Percentiles rank a stretch among this genome's conserved stretches.
phyloP scores from a whole-genome alignment of 2,888 invertebrate genomes.

The Itoplectis maculator region DNA sequence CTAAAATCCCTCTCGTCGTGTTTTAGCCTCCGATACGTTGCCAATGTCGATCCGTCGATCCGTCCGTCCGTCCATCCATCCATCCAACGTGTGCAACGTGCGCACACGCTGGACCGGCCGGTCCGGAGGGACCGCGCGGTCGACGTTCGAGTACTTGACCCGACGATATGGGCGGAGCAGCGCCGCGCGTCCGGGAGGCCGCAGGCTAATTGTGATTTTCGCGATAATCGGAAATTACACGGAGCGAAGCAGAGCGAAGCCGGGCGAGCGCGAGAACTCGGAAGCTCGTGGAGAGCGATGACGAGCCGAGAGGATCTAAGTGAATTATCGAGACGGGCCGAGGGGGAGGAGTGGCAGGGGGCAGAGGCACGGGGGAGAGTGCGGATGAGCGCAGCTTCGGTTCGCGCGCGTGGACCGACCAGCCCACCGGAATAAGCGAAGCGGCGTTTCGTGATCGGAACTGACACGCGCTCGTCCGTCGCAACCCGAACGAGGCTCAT shows the following conservation, averaged over 20 bases:
- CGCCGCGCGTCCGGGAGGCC: slow-evolving; percentile 56
- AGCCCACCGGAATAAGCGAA: slow-evolving; percentile 42
- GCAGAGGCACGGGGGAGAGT: neutral
- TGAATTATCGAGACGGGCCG: slow-evolving; percentile 61
- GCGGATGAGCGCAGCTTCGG: slow-evolving; percentile 19
- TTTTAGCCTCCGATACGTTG: neutral
- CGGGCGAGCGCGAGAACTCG: slow-evolving; percentile 35
- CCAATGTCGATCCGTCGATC: slow-evolving; percentile 18
- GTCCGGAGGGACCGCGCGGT: slow-evolving; percentile 18
- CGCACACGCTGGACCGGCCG: too few relatives aligned
- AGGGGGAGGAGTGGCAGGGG: too few relatives aligned
- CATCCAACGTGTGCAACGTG: neutral
- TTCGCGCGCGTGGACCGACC: slow-evolving; percentile 20
- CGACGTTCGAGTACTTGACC: slow-evolving; percentile 54
- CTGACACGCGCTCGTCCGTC: slow-evolving; percentile 53
- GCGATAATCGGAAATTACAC: slow-evolving; percentile 75
- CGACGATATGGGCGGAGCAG: slow-evolving; percentile 29
- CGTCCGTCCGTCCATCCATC: neutral
- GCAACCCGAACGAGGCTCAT: neutral
- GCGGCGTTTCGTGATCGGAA: slow-evolving; percentile 60
- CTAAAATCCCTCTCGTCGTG: neutral
- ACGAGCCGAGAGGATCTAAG: slow-evolving; percentile 65
- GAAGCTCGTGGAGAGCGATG: slow-evolving; percentile 60
- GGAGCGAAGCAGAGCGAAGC: slow-evolving; percentile 28
- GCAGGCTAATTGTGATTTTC: slow-evolving; percentile 73